Conservation (phyloP, 2,888 invertebrate genomes). For the Anthrax anthrax region DNA sequence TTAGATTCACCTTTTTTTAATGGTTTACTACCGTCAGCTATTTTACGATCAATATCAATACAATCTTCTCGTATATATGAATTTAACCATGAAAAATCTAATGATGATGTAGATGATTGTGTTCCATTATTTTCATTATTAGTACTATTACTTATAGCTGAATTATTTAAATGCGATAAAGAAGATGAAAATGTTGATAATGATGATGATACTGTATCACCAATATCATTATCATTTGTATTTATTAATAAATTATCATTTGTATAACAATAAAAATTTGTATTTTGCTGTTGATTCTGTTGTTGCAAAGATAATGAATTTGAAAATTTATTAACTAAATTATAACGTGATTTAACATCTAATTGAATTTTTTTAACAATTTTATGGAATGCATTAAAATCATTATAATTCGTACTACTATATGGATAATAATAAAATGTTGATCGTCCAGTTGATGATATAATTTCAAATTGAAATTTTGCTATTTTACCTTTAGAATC, state of each 20-base stretch:
- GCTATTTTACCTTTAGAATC: slow-evolving; percentile 24
- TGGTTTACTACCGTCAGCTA: slow-evolving; percentile 17
- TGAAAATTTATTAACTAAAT: not conserved
- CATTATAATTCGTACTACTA: slow-evolving; percentile 17
- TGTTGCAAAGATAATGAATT: not conserved
- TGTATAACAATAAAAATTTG: not conserved
- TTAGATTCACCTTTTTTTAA: slow-evolving; percentile 19
- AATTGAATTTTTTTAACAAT: slow-evolving; percentile 12
- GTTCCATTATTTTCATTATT: not conserved
- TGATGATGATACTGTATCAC: too few relatives aligned
- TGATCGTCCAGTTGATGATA: slow-evolving; percentile 21
- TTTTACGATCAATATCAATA: slow-evolving; percentile 14
- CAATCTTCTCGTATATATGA: slow-evolving; percentile 28
- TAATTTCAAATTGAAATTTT: slow-evolving; percentile 25
- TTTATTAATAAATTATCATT: not conserved
- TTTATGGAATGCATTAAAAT: slow-evolving; percentile 24
- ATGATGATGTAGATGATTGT: not conserved
- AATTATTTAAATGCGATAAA: not conserved
- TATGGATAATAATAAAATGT: slow-evolving; percentile 26
- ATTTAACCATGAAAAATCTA: slow-evolving; percentile 23
- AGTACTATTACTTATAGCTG: not conserved
- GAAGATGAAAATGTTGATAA: too few relatives aligned
- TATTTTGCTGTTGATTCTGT: not conserved
- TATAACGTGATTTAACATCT: not conserved
- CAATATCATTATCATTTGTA: not conserved